Percentiles rank a stretch among this genome's conserved stretches.
Conservation (phyloP, 2,113 vertebrate genomes). For the Ptychochromis oligacanthus region DNA sequence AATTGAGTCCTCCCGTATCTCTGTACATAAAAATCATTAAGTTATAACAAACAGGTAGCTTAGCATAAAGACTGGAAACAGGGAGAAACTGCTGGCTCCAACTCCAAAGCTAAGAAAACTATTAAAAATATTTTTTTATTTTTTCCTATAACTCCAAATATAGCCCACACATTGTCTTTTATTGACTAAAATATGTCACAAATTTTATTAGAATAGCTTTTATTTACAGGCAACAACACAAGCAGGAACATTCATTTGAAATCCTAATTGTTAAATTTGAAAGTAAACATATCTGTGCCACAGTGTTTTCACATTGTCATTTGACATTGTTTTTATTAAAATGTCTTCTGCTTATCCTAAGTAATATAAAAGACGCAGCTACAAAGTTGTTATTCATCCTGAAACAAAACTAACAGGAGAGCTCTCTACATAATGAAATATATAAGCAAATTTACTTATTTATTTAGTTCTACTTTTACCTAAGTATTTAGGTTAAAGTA, state of each 20-base stretch:
- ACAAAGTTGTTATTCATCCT: not conserved
- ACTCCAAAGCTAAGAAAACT: not conserved
- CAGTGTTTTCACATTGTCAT: not conserved
- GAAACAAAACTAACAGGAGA: not conserved
- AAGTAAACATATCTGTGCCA: not conserved
- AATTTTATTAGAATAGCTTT: not conserved
- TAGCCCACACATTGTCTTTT: not conserved
- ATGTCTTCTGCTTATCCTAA: not conserved
- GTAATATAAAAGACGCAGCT: not conserved
- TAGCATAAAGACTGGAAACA: not conserved
- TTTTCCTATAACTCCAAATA: not conserved
- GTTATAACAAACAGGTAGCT: not conserved
- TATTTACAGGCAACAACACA: not conserved
- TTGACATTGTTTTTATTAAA: not conserved
- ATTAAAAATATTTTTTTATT: not conserved
- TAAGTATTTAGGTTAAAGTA: rapidly evolving
- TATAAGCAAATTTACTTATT: not conserved
- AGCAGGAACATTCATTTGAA: not conserved
- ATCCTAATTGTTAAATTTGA: not conserved
- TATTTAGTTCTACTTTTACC: not conserved
- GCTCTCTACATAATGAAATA: not conserved
- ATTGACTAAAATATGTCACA: not conserved
- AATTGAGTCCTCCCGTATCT: not conserved
- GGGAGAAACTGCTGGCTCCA: not conserved
- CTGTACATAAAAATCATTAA: not conserved